phyloP scores from a whole-genome alignment of 2,113 vertebrate species.

The Sceloporus tristichus region DNA sequence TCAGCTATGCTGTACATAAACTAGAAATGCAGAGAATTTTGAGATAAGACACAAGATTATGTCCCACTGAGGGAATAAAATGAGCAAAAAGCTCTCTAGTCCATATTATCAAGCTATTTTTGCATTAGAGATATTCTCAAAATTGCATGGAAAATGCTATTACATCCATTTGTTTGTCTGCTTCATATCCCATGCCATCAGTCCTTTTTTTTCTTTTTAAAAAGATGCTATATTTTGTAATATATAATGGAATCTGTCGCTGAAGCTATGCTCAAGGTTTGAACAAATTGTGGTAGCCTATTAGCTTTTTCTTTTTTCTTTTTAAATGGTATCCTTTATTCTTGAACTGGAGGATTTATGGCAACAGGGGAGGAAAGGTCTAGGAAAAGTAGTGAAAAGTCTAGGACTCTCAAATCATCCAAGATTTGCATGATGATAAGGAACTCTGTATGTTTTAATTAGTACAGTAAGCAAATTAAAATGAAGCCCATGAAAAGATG shows the following conservation, averaged over 20 bases:
- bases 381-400: too few relatives aligned
- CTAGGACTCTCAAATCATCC: not conserved
- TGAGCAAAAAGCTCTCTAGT: conserved; percentile 52
- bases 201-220: conserved; percentile 43
- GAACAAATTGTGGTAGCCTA: not conserved
- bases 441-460: too few relatives aligned
- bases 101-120: conserved; percentile 59
- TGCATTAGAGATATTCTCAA: conserved; percentile 58
- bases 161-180: conserved; percentile 45
- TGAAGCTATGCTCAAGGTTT: not conserved
- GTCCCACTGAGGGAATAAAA: not conserved
- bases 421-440: not conserved
- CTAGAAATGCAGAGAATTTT: not conserved
- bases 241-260: conserved; percentile 28
- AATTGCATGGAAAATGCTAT: conserved; percentile 61
- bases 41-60: conserved; percentile 8
- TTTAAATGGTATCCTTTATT: not conserved
- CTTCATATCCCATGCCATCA: conserved; percentile 58
- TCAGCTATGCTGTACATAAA: not conserved
- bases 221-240: conserved; percentile 40
- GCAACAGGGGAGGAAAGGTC: not conserved
- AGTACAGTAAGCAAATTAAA: too few relatives aligned
- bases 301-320: not conserved
- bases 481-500: too few relatives aligned
- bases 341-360: too few relatives aligned